Evolutionary conservation across 2,113 vertebrate species (phyloP).

Genomic region (Mustela lutreola): DNA sequence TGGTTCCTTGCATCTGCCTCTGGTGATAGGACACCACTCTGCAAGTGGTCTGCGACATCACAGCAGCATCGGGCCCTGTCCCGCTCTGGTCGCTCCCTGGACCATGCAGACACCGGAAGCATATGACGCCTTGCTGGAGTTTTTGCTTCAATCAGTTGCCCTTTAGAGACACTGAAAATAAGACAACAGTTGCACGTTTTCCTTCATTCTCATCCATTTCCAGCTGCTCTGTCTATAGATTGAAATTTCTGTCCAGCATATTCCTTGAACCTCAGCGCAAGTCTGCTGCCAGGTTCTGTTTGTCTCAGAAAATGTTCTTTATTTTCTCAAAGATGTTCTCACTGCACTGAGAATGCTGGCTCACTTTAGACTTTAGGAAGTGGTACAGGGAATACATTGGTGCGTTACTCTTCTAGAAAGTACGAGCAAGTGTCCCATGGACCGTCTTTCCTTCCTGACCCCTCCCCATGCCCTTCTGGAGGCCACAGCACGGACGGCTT

Average conservation of each 20-base stretch:
- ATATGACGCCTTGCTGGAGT: rapidly evolving
- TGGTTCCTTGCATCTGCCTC: not conserved
- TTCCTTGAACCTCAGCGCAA: not conserved
- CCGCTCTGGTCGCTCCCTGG: rapidly evolving
- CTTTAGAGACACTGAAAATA: not conserved
- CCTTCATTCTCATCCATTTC: not conserved
- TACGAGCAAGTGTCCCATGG: not conserved
- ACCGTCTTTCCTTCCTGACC: not conserved
- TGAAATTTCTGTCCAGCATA: not conserved
- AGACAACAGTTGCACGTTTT: not conserved
- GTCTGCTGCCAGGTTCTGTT: not conserved
- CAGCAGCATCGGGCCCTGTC: rapidly evolving
- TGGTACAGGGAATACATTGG: not conserved
- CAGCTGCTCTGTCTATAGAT: not conserved
- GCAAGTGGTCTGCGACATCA: rapidly evolving
- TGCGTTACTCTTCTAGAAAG: not conserved
- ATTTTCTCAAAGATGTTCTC: not conserved
- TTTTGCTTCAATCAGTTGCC: not conserved
- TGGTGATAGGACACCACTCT: rapidly evolving
- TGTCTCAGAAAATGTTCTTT: not conserved
- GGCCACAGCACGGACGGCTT: not conserved
- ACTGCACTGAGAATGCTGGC: not conserved
- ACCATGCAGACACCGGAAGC: rapidly evolving
- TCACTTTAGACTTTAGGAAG: not conserved
- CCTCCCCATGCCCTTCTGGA: not conserved